Evolutionary conservation across 2,113 vertebrate species (phyloP).

Genomic region (Kobus ellipsiprymnus): DNA sequence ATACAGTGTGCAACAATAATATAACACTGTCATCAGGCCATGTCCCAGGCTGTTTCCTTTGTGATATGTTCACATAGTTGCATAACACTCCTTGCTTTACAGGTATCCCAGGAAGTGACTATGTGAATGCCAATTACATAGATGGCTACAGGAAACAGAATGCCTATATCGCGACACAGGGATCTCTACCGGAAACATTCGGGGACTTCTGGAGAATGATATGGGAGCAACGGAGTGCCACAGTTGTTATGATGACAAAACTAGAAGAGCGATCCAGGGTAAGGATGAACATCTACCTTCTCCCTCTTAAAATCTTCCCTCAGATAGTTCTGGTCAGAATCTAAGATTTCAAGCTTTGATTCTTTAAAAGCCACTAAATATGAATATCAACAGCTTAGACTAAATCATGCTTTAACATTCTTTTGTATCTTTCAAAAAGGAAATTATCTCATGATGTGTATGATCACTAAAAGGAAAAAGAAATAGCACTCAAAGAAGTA

Average conservation of each 20-base stretch:
- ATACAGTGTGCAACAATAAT: neutral
- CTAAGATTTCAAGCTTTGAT: neutral
- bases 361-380: neutral
- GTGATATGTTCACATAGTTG: neutral
- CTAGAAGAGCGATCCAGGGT: conserved; percentile 98
- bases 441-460: neutral
- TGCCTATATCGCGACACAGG: conserved; percentile 97
- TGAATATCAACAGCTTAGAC: neutral
- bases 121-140: conserved; percentile 99
- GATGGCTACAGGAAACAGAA: conserved; percentile 99
- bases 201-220: conserved; percentile 99
- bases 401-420: conserved; percentile 2
- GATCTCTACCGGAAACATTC: conserved; percentile 95
- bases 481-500: neutral
- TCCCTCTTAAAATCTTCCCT: neutral
- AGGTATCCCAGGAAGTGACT: conserved; percentile 98
- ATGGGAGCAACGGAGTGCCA: conserved; percentile 98
- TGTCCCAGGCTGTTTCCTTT: neutral
- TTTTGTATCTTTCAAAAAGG: neutral
- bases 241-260: conserved; percentile 99
- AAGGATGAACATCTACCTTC: conserved; percentile 57
- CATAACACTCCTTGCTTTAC: conserved; percentile 60
- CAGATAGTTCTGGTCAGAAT: neutral
- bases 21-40: neutral
- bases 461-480: neutral